These are phyloP conservation scores for Limnephilus auricula DNA, from an alignment of 2,888 invertebrate species.

Conservation along the genomic window DNA sequence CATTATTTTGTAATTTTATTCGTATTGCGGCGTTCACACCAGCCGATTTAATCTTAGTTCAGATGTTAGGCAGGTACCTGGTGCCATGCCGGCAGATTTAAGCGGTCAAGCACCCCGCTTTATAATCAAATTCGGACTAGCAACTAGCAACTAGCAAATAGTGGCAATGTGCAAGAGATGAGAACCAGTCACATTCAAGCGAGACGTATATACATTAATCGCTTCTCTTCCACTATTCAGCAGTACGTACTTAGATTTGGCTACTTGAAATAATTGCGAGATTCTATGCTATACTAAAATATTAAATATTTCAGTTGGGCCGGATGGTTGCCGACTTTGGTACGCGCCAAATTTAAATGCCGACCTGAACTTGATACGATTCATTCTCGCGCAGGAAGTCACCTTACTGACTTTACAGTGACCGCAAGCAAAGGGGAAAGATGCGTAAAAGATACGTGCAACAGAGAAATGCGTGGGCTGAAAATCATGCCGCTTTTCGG, in stretches of 20 bases:
- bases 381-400: too few species aligned
- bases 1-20: too few species aligned
- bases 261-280: not conserved
- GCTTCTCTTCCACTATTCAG: not conserved
- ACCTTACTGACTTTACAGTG: too few species aligned
- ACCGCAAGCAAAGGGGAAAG: too few species aligned
- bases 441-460: too few species aligned
- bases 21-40: not conserved
- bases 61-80: not conserved
- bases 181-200: not conserved
- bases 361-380: too few species aligned
- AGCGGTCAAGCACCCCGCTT: conserved; percentile 10
- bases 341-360: too few species aligned
- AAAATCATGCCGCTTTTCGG: too few species aligned
- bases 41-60: not conserved
- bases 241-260: not conserved
- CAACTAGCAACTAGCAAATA: not conserved
- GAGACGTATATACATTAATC: not conserved
- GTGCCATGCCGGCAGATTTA: not conserved
- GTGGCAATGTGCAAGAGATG: not conserved
- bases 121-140: not conserved
- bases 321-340: too few species aligned
- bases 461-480: too few species aligned
- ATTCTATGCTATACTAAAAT: not conserved
- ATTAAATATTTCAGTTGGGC: too few species aligned